Conservation (phyloP, 2,888 invertebrate species). For the Aleiodes leptofemur region DNA sequence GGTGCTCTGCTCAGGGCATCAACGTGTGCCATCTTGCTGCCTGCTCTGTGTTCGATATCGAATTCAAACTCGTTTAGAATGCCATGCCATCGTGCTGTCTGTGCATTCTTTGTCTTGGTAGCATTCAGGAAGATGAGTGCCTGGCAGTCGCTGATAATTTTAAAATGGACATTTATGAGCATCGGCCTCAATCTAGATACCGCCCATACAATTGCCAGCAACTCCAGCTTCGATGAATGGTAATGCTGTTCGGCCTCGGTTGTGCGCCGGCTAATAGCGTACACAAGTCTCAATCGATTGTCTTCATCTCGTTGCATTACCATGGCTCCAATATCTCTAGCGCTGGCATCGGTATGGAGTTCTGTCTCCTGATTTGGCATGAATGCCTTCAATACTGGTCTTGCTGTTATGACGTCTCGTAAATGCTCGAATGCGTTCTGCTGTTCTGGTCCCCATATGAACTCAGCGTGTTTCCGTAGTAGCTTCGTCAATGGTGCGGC, state of each 20-base stretch:
- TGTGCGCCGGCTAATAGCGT: slow-evolving; percentile 57
- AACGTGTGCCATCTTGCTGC: slow-evolving; percentile 54
- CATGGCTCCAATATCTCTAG: slow-evolving; percentile 47
- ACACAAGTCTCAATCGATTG: slow-evolving; percentile 38
- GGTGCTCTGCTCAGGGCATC: slow-evolving; percentile 57
- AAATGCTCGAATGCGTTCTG: neutral
- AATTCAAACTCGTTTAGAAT: slow-evolving; percentile 51
- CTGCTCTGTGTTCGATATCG: slow-evolving; percentile 50
- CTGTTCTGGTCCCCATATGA: neutral
- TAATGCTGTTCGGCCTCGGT: slow-evolving; percentile 52
- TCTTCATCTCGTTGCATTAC: slow-evolving; percentile 44
- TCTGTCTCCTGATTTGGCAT: slow-evolving; percentile 39
- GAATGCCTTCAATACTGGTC: slow-evolving; percentile 33
- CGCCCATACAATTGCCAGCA: slow-evolving; percentile 50
- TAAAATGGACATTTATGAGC: slow-evolving; percentile 49
- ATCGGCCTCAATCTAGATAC: neutral
- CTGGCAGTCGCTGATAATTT: slow-evolving; percentile 51
- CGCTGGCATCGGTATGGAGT: slow-evolving; percentile 51
- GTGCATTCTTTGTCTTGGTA: slow-evolving; percentile 52
- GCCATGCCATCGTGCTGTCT: slow-evolving; percentile 50
- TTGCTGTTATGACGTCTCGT: neutral
- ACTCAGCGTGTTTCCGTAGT: too few relatives aligned
- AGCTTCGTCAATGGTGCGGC: too few relatives aligned
- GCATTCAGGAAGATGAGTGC: slow-evolving; percentile 47
- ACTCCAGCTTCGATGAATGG: slow-evolving; percentile 58